These are phyloP conservation scores for Rhynchophorus ferrugineus DNA, from an alignment of 1,140 invertebrate genomes.

Conservation along the genomic window DNA sequence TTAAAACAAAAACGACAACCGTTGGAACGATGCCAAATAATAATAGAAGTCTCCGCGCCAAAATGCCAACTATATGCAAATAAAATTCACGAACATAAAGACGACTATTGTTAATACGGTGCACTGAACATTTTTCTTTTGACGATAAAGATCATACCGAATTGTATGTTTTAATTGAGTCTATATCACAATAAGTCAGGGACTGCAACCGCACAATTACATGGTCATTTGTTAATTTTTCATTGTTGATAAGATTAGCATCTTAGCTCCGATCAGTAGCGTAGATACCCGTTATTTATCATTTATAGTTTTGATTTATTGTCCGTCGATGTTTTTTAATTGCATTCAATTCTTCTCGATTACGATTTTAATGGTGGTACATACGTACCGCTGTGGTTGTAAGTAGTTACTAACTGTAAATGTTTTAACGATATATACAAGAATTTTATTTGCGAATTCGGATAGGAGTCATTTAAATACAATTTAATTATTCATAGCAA, in stretches of 20 bases:
- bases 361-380: too few species aligned
- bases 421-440: too few species aligned
- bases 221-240: conserved; percentile 6
- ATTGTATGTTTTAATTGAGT: conserved; percentile 19
- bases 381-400: too few species aligned
- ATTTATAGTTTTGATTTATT: too few species aligned
- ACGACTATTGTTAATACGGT: conserved; percentile 16
- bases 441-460: too few species aligned
- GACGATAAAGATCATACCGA: conserved; percentile 10
- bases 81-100: conserved; percentile 13
- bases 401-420: too few species aligned
- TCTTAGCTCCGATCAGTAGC: not conserved
- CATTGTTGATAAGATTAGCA: conserved; percentile 8
- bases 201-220: conserved; percentile 6
- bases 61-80: conserved; percentile 17
- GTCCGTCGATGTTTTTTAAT: too few species aligned
- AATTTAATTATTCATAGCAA: too few species aligned
- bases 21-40: conserved; percentile 11
- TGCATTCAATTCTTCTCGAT: too few species aligned
- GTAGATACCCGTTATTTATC: too few species aligned
- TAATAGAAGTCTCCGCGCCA: conserved; percentile 4
- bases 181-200: conserved; percentile 10
- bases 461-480: too few species aligned
- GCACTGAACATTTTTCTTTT: conserved; percentile 16
- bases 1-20: conserved; percentile 13